Percentiles rank a stretch among this genome's conserved stretches.
Conservation (phyloP, 2,113 vertebrate genomes). For the Athene cunicularia region DNA sequence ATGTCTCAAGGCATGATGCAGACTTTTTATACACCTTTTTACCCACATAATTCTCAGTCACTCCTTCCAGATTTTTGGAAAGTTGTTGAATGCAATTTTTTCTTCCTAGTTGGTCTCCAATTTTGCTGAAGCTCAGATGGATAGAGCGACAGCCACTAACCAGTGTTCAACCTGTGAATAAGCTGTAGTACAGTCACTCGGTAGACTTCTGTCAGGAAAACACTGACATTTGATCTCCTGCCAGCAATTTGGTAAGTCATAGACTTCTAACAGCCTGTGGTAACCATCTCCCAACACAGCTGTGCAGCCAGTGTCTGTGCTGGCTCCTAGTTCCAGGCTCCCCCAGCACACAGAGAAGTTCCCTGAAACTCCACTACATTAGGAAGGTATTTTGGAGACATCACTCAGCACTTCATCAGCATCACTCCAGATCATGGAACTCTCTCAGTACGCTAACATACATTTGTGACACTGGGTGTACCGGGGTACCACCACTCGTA, state of each 20-base stretch:
- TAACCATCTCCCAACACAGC: neutral
- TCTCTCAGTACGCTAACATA: rapidly evolving
- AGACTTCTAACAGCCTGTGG: neutral
- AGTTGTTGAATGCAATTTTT: neutral
- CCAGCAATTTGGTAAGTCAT: neutral
- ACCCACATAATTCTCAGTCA: neutral
- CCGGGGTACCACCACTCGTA: rapidly evolving
- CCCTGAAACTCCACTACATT: neutral
- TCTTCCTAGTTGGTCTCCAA: neutral
- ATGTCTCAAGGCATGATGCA: neutral
- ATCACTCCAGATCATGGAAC: neutral
- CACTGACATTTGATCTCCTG: neutral
- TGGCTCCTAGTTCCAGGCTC: neutral
- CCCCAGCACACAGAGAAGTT: neutral
- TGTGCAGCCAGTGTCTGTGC: neutral
- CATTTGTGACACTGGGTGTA: neutral
- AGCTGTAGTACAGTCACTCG: neutral
- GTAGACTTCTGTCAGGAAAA: neutral
- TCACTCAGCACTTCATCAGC: neutral
- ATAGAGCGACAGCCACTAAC: neutral
- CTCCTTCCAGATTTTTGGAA: neutral
- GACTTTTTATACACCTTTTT: neutral
- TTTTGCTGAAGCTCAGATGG: neutral
- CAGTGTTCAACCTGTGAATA: neutral
- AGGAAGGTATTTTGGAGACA: neutral